Evolutionary conservation across 2,797 vertebrate genomes (phyloP), one percentile per base, ranked within the genome.

Genomic region (Anableps anableps): DNA sequence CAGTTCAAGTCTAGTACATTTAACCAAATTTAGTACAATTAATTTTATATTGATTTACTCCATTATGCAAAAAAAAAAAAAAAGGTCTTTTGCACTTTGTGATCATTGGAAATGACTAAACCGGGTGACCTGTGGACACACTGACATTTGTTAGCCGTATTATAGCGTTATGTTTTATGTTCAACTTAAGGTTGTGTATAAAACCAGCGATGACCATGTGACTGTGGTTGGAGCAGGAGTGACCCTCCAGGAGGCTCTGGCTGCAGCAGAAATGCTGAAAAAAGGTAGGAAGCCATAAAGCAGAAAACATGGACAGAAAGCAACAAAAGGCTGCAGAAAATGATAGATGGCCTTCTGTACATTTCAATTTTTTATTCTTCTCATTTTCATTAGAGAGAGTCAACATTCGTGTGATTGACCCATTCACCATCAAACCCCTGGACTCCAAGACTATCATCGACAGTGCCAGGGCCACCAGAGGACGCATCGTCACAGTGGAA

Each of bases 381-480:
- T 87, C 19, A 73, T 75, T 36, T 64, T 75, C 43, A 75, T n/a
- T 91, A 99, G 98, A 98, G 70, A 97, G 96, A 92, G 96, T 98
- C 86, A 92, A 85, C 89, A 95, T 99, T 82, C 96, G 97, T 2
- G 95, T 99, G 90, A 95, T 99, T 36, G 98, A 99, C 92, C 97
- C 91, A 1, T 99, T 99, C 92, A 99, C 98, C 86, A 95, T 99
- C 93, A 99, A 99, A 93, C 98, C 98, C 26, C 94, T 99, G 96
- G 98, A 99, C 91, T 95, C 93, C 76, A 97, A 98, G 85, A 97
- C 97, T 84, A 97, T 99, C 83, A 96, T 97, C 1, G 97, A 98
- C 76, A 96, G 91, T 0, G 97, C 96, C 83, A 96, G 94, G 71
- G 96, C 94, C 0, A 99, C 98, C 84, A 97, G 97, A 84, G 97